These are phyloP conservation scores for Bambusicola thoracicus DNA, from an alignment of 2,113 vertebrate species.

Conservation along the genomic window DNA sequence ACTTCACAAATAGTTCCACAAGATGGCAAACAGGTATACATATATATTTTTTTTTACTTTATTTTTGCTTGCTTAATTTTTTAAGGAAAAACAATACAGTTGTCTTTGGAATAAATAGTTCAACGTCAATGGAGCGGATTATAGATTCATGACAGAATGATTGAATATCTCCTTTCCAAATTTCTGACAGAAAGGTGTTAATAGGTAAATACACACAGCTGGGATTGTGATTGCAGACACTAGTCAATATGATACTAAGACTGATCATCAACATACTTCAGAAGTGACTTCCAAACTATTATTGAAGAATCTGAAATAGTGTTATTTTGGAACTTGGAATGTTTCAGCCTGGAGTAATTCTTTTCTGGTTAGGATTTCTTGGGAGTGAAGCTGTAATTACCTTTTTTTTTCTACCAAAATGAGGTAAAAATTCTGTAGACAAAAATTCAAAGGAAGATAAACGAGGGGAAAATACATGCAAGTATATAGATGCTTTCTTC, in stretches of 20 bases:
- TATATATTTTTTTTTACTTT: not conserved
- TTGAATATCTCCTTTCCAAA: not conserved
- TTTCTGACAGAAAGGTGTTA: not conserved
- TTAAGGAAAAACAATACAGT: not conserved
- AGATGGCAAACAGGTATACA: not conserved
- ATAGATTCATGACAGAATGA: not conserved
- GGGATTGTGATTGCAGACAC: not conserved
- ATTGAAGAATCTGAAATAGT: not conserved
- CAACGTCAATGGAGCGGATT: not conserved
- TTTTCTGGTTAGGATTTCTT: not conserved
- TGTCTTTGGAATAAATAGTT: not conserved
- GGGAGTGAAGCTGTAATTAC: not conserved
- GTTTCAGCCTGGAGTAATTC: not conserved
- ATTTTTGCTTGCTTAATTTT: not conserved
- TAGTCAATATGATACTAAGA: not conserved
- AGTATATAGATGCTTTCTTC: not conserved
- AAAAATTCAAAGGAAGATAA: not conserved
- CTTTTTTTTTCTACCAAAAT: not conserved
- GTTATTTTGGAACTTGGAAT: not conserved
- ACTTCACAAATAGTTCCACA: not conserved
- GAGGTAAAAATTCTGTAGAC: not conserved
- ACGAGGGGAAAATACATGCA: not conserved
- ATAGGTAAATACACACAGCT: not conserved
- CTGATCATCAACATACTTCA: accelerated
- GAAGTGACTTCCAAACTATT: not conserved